Percentiles rank a stretch among this genome's conserved stretches.
Evolutionary conservation across 2,797 vertebrate genomes (phyloP).

Genomic region (Acrossocheilus wenchowensis): DNA sequence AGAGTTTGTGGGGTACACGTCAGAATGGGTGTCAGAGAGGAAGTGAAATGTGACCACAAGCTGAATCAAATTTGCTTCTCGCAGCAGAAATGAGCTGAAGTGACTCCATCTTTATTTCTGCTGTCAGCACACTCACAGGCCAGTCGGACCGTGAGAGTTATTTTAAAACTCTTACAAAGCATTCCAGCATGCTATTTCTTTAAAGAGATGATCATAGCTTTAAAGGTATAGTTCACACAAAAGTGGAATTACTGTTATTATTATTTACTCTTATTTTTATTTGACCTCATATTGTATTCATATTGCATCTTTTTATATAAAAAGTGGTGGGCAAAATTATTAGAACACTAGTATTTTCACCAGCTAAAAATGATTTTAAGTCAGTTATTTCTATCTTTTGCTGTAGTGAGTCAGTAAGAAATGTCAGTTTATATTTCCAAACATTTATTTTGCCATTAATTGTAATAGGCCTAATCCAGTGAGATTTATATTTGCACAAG

Average conservation of each 20-base stretch:
- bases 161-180: conserved; percentile 12
- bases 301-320: too few species aligned
- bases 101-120: conserved; percentile 50
- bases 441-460: too few species aligned
- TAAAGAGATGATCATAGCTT: not conserved
- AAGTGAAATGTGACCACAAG: conserved; percentile 48
- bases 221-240: not conserved
- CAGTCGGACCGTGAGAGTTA: conserved; percentile 16
- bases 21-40: conserved; percentile 39
- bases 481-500: too few species aligned
- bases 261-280: not conserved
- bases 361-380: too few species aligned
- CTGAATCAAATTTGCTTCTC: conserved; percentile 52
- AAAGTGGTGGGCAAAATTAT: not conserved
- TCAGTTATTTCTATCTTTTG: too few species aligned
- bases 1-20: conserved; percentile 18
- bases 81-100: conserved; percentile 53
- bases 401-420: not conserved
- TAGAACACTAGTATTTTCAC: too few species aligned
- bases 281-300: not conserved
- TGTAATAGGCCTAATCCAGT: too few species aligned
- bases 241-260: not conserved
- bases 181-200: not conserved
- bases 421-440: not conserved
- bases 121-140: conserved; percentile 37